Evolutionary conservation across 2,888 invertebrate genomes (phyloP).

Genomic region (Cecidostiba fungosa): DNA sequence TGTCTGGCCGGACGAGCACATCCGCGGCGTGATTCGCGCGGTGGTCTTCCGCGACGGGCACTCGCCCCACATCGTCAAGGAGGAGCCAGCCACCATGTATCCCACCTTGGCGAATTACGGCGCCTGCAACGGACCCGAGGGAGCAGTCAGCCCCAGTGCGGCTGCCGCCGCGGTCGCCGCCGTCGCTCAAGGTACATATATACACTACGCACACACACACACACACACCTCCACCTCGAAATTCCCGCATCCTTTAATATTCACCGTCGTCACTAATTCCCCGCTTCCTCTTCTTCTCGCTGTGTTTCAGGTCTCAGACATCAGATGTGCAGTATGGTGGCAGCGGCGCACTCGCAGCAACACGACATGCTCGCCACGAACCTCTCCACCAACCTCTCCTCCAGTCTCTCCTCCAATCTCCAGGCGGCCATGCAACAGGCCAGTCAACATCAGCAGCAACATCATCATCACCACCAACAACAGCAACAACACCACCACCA

Average conservation of each 20-base stretch:
- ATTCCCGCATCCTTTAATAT: neutral
- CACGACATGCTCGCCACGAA: conserved; percentile 80
- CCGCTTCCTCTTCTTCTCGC: neutral
- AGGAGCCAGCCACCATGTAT: conserved; percentile 78
- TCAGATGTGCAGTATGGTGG: conserved; percentile 93
- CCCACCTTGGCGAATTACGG: conserved; percentile 78
- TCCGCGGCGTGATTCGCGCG: conserved; percentile 94
- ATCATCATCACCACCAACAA: conserved; percentile 36
- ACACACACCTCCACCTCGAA: neutral
- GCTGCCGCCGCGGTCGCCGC: conserved; percentile 93
- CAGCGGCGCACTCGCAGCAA: conserved; percentile 82
- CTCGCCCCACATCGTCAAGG: conserved; percentile 81
- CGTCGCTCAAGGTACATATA: conserved; percentile 86
- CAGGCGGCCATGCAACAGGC: conserved; percentile 80
- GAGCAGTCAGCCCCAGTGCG: conserved; percentile 86
- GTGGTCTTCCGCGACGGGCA: conserved; percentile 94
- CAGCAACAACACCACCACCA: conserved; percentile 75
- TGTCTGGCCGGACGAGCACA: conserved; percentile 97
- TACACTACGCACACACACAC: neutral
- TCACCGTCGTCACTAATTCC: neutral
- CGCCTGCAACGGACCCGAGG: conserved; percentile 83
- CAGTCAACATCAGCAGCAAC: conserved; percentile 76
- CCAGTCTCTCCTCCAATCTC: conserved; percentile 74
- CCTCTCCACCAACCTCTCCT: conserved; percentile 81
- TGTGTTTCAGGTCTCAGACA: conserved; percentile 85